Evolutionary conservation across 2,888 invertebrate genomes (phyloP).

Genomic region (Cephus rjabovi): DNA sequence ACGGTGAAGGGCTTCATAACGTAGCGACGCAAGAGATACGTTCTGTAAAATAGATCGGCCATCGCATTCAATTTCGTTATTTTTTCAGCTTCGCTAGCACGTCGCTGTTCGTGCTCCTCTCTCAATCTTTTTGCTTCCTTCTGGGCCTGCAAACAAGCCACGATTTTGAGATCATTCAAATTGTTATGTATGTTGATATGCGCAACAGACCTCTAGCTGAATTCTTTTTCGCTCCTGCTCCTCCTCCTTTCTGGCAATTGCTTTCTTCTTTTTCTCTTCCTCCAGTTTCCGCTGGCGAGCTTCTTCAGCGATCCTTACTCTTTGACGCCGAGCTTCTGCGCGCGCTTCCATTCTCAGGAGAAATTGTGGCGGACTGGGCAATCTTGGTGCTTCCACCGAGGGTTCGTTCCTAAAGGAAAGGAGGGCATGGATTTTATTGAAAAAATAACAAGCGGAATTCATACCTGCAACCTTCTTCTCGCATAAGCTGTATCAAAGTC

Average conservation of each 20-base stretch:
- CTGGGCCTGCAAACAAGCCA: conserved; percentile 41
- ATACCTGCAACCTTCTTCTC: conserved; percentile 52
- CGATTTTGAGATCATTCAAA: conserved; percentile 10
- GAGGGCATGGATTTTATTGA: conserved; percentile 58
- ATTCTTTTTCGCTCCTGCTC: conserved; percentile 63
- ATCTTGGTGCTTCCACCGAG: conserved; percentile 33
- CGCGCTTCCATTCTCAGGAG: conserved; percentile 80
- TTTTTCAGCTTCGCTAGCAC: conserved; percentile 45
- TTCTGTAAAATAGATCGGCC: conserved; percentile 51
- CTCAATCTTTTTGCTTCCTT: conserved; percentile 50
- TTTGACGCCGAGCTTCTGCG: conserved; percentile 73
- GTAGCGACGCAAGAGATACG: conserved; percentile 49
- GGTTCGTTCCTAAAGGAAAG: conserved; percentile 49
- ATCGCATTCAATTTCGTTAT: conserved; percentile 39
- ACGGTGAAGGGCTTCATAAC: conserved; percentile 45
- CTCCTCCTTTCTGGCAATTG: conserved; percentile 59
- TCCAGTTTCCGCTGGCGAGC: conserved; percentile 60
- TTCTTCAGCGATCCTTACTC: conserved; percentile 61
- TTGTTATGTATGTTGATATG: not conserved
- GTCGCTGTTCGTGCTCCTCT: conserved; percentile 48
- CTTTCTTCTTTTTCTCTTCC: conserved; percentile 64
- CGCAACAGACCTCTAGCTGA: conserved; percentile 59
- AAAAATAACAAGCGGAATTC: conserved; percentile 1
- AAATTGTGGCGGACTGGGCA: conserved; percentile 71
- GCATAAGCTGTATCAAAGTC: conserved; percentile 53